phyloP scores from a whole-genome alignment of 2,113 vertebrate species.

The Cebidichthys violaceus region DNA sequence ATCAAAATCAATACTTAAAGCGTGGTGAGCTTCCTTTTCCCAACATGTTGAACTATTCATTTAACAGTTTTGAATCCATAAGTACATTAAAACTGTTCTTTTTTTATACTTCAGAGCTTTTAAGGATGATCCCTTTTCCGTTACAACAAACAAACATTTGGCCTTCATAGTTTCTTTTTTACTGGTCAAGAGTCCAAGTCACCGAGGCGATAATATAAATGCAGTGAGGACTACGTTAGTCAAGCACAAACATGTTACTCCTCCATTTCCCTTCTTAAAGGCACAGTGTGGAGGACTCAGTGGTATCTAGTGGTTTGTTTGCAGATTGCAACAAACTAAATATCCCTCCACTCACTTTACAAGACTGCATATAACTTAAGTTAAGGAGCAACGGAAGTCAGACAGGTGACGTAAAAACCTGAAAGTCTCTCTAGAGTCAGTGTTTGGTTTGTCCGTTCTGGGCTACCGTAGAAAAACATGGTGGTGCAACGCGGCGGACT shows the following conservation, averaged over 20 bases:
- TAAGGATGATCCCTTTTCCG: not conserved
- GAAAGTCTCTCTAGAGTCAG: no score
- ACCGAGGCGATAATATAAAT: slow-evolving; percentile 22
- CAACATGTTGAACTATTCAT: slow-evolving; percentile 3
- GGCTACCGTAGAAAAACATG: not conserved
- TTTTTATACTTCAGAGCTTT: slow-evolving; percentile 2
- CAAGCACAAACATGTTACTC: not conserved
- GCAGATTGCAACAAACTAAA: not conserved
- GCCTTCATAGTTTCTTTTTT: not conserved
- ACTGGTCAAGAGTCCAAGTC: slow-evolving; percentile 12
- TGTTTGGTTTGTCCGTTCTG: not conserved
- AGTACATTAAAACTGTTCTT: not conserved
- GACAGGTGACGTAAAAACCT: no score
- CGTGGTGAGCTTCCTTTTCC: not conserved
- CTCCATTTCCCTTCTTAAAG: not conserved
- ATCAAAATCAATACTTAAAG: not conserved
- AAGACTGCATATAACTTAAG: no score
- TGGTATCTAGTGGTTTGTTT: not conserved
- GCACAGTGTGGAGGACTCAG: not conserved
- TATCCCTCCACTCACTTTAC: no score
- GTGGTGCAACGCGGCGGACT: not conserved
- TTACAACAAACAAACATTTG: slow-evolving; percentile 13
- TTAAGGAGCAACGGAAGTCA: no score
- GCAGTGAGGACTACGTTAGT: slow-evolving; percentile 4
- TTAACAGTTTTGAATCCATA: not conserved